Base-by-base conservation (phyloP, 2,113 vertebrate genomes). In the Gymnogyps californianus region DNA sequence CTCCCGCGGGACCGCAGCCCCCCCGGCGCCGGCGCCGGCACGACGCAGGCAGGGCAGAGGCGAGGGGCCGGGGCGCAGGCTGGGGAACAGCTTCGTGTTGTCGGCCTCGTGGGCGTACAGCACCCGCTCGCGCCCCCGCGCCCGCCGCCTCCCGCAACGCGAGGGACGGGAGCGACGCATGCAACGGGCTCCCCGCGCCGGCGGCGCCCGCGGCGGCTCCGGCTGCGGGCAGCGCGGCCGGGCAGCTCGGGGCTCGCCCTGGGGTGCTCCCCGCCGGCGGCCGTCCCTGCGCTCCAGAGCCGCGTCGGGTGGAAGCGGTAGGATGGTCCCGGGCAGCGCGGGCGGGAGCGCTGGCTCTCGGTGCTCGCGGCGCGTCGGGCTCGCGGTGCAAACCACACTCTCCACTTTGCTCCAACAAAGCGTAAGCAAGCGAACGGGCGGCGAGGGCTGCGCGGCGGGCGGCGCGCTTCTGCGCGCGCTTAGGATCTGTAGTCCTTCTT, bases 401-500 rank as follows among this genome's bases (percentile, higher is more conserved):
- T 87, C 77, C 90, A 93, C 97, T 97, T 93, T 79, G 98, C 96
- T 97, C 98, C 94, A 71, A 55, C 98, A 98, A 98, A 99, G 99
- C 99, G 97, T 98, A 99, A 99, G 99, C 99, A 98, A 98, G 98
- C 97, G 83, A 83, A 97, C 95, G 89, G 95, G 95, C 92, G 96
- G 95, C 94, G n/a, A 65, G 93, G 97, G 95, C 96, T 95, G 93
- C 32, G 78, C 34, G 49, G 69, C 26, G 95, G 57, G 89, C 10
- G 31, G 65, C 13, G 38, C 6, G 42, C 64, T 47, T 4, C 10
- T 38, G 86, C 22, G 38, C 66, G 29, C 17, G 62, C 96, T 98
- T 99, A 99, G 97, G 99, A 99, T 93, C 99, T 97, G 97, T 99
- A 99, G 98, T 99, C 99, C 98, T 99, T 99, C 99, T 99, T 99